A percentile compares a stretch with the other conserved stretches of the same genome.
Conservation (phyloP, 2,113 vertebrate species). For the Paraplagusia blochii region DNA sequence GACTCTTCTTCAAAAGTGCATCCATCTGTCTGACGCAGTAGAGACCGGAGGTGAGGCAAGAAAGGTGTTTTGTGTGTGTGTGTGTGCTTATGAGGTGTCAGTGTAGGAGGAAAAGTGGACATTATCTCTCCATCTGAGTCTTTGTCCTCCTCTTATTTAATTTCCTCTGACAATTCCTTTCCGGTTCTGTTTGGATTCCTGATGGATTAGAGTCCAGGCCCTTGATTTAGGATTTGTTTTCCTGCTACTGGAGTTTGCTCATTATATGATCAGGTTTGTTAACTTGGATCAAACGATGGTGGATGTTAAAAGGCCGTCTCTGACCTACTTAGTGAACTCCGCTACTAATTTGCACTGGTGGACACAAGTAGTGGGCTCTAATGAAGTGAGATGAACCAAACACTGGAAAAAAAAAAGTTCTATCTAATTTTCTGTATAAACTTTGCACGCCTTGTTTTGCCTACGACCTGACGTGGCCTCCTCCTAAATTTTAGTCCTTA, state of each 20-base stretch:
- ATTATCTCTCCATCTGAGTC: slow-evolving; percentile 54
- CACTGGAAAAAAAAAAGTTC: slow-evolving; percentile 23
- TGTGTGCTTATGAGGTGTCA: neutral
- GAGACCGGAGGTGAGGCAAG: slow-evolving; percentile 21
- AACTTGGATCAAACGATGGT: slow-evolving; percentile 44
- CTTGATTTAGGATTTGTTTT: slow-evolving; percentile 37
- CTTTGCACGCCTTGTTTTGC: slow-evolving; percentile 19
- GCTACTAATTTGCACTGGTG: slow-evolving; percentile 25
- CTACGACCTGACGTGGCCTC: slow-evolving; percentile 4
- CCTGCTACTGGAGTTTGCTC: slow-evolving; percentile 17
- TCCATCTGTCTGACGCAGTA: slow-evolving; percentile 53
- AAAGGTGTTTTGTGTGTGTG: neutral
- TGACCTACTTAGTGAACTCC: slow-evolving; percentile 42
- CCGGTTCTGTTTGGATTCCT: slow-evolving; percentile 47
- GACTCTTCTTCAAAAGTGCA: slow-evolving; percentile 65
- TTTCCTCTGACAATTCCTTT: slow-evolving; percentile 49
- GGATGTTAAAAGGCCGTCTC: slow-evolving; percentile 37
- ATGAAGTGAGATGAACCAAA: slow-evolving; percentile 24
- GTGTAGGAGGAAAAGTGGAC: slow-evolving; percentile 26
- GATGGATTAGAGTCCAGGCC: slow-evolving; percentile 38
- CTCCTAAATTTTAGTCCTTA: slow-evolving; percentile 20
- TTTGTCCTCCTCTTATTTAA: slow-evolving; percentile 57
- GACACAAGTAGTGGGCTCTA: slow-evolving; percentile 16
- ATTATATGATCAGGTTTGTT: slow-evolving; percentile 60
- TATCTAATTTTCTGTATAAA: slow-evolving; percentile 18